These are phyloP conservation scores for Entelurus aequoreus DNA, from an alignment of 2,113 vertebrate genomes.

Conservation along the genomic window DNA sequence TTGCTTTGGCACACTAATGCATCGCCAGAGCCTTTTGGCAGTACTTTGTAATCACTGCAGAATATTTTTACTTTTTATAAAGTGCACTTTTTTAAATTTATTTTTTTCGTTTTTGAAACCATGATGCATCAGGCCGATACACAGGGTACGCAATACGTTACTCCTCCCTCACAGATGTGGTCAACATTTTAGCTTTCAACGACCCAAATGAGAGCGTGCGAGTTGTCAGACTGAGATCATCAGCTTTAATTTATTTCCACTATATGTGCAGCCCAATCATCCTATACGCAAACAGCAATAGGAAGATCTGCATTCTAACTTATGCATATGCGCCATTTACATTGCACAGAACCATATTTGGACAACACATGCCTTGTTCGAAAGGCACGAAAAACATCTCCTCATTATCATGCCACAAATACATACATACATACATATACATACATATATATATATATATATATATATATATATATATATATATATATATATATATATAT, in stretches of 20 bases:
- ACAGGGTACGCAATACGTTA: constrained; percentile 34
- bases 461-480: too few species aligned
- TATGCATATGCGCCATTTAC: background rate
- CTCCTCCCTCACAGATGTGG: constrained; percentile 39
- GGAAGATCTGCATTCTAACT: background rate
- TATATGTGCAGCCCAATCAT: background rate
- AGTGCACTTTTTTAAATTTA: constrained; percentile 13
- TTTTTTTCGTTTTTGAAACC: constrained; percentile 27
- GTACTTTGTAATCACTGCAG: constrained; percentile 30
- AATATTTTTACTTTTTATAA: constrained; percentile 41
- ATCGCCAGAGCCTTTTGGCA: constrained; percentile 18
- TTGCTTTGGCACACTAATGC: constrained; percentile 26
- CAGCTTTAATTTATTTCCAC: constrained; percentile 22
- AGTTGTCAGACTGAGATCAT: constrained; percentile 31
- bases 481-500: too few species aligned
- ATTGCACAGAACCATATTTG: background rate
- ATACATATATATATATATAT: too few species aligned
- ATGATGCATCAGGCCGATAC: constrained; percentile 20
- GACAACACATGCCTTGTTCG: background rate
- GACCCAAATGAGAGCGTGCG: constrained; percentile 33
- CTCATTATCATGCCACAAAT: too few species aligned
- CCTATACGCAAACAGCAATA: background rate
- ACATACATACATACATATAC: too few species aligned
- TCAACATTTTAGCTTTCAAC: constrained; percentile 24
- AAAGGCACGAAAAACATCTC: background rate